phyloP scores from a whole-genome alignment of 2,888 invertebrate genomes.

The Melangyna quadrimaculata region DNA sequence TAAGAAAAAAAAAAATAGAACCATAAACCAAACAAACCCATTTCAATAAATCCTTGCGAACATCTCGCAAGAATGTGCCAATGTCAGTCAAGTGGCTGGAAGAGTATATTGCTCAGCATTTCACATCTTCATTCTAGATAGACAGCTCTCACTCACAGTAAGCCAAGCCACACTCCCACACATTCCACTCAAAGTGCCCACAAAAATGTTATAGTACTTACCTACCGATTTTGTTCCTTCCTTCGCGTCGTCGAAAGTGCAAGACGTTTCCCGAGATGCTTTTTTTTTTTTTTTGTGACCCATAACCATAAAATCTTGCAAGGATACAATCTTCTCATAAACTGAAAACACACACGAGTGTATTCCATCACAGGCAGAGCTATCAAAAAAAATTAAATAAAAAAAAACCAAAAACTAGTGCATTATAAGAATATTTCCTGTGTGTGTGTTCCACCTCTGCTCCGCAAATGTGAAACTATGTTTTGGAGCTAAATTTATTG shows the following conservation, averaged over 20 bases:
- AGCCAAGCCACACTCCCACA: background rate
- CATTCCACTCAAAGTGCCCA: constrained; percentile 35
- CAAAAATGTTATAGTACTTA: constrained; percentile 39
- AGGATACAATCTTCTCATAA: constrained; percentile 60
- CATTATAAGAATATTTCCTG: constrained; percentile 50
- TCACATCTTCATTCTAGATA: constrained; percentile 1
- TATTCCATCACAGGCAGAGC: constrained; percentile 18
- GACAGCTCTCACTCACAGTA: constrained; percentile 14
- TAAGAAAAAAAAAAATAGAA: background rate
- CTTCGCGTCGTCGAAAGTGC: constrained; percentile 13
- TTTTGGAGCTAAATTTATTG: constrained; percentile 55
- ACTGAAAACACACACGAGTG: constrained; percentile 31
- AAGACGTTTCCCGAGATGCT: constrained; percentile 2
- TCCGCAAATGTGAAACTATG: constrained; percentile 38
- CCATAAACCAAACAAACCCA: constrained; percentile 21
- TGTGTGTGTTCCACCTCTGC: constrained; percentile 27
- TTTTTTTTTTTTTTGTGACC: constrained; percentile 16
- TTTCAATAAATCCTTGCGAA: constrained; percentile 38
- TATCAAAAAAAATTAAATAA: background rate
- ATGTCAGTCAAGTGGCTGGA: constrained; percentile 49
- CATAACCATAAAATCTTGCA: constrained; percentile 52
- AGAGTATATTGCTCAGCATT: constrained; percentile 19
- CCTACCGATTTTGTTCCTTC: background rate
- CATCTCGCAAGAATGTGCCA: constrained; percentile 31
- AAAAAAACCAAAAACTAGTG: constrained; percentile 20